Evolutionary conservation across 2,888 invertebrate genomes (phyloP), one percentile per base, ranked within the genome.

Genomic region (Pristionchus exspectatus): DNA sequence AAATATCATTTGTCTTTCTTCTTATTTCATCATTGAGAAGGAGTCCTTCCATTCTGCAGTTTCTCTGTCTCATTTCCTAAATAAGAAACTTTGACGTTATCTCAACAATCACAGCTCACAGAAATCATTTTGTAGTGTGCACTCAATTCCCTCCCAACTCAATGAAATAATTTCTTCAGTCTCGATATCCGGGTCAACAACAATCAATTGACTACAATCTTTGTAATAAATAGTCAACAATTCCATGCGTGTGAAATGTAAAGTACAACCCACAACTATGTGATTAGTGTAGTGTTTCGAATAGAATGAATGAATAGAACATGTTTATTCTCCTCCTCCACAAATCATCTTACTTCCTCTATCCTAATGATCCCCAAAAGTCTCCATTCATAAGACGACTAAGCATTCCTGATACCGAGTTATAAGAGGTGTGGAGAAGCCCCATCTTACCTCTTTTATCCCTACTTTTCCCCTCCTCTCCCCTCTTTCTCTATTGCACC

Each of bases 131-230:
- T 59, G 59, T 59, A 59, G 59, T 59, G 59, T 59, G 21, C 21
- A 59, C 59, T 59, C 59, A 21, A 18, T 59, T 59, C 14, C 59
- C 14, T n/a, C 24, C 21, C 38, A 38, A 21, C 1, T 24, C 59
- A 59, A 21, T 59, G 12, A 59, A 59, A 9, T 27, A 27, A 66
- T 27, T 27, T n/a, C 27, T 66, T 66, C 66, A 18, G 33, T 33
- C 72, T 72, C 72, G 21, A 33, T 30, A 16, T 72, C 12, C 72
- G 72, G 72, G 72, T 72, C 33, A 30, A 72, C 72, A 72, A 72
- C 30, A 72, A 33, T 33, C 30, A 16, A 72, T 12, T 66, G 66
- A n/a, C 27, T 30, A 30, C 16, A 72, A 27, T 66, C 10, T 72
- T 12, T 30, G 72, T 33, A 18, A 33, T 30, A 33, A 72, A 16